Evolutionary conservation across 1,140 invertebrate genomes (phyloP).

Genomic region (Heliothis virescens): DNA sequence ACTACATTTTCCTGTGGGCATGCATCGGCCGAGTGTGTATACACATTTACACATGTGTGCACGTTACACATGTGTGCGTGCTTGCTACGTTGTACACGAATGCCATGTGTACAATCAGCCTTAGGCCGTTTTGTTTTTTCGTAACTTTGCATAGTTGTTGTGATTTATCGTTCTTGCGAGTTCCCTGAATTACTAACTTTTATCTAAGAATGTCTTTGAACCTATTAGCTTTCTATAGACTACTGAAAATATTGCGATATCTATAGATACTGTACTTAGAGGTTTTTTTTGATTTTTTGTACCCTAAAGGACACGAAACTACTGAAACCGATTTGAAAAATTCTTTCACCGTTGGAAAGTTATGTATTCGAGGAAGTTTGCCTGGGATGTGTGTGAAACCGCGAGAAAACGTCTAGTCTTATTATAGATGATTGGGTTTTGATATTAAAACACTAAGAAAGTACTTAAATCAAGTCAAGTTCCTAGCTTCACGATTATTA

Average conservation of each 20-base stretch:
- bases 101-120: slow-evolving; percentile 15
- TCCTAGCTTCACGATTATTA: background rate
- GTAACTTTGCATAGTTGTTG: background rate
- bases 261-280: no score
- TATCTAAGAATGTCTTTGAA: no score
- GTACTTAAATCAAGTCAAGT: background rate
- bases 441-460: background rate
- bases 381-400: no score
- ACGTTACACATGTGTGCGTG: background rate
- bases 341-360: no score
- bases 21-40: background rate
- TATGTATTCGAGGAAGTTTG: no score
- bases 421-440: no score
- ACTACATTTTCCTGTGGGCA: slow-evolving; percentile 16
- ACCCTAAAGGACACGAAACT: no score
- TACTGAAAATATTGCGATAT: no score
- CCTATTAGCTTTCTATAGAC: no score
- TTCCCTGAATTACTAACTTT: background rate
- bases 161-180: background rate
- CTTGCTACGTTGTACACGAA: background rate
- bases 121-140: slow-evolving; percentile 3
- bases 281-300: no score
- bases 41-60: background rate
- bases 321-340: no score
- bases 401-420: no score